phyloP scores from a whole-genome alignment of 2,888 invertebrate genomes.

The Dasypolia templi region DNA sequence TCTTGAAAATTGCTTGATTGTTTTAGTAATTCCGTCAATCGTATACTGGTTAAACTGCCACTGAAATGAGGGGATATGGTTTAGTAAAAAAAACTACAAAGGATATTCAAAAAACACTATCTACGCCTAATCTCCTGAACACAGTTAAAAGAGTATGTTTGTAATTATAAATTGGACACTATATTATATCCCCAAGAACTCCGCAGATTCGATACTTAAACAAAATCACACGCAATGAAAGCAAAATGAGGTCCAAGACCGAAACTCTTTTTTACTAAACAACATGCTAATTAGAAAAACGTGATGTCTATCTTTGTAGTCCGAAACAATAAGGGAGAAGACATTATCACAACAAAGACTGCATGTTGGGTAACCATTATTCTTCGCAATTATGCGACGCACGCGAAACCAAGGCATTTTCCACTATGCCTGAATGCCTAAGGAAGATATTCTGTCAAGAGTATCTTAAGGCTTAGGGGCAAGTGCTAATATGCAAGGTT shows the following conservation, averaged over 20 bases:
- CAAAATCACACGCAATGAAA: background rate
- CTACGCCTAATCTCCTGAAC: background rate
- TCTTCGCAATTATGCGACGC: conserved; percentile 7
- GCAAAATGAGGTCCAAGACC: conserved; percentile 5
- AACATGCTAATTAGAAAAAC: conserved; percentile 28
- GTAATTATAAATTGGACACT: background rate
- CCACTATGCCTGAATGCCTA: conserved; percentile 4
- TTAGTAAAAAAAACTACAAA: conserved; percentile 23
- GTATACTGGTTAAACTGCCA: conserved; percentile 79
- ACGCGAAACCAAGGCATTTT: conserved; percentile 21
- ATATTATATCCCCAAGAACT: background rate
- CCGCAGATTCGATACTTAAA: background rate
- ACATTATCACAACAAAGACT: conserved; percentile 57
- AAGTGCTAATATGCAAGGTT: too few relatives aligned
- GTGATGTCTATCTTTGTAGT: conserved; percentile 39
- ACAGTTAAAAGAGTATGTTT: background rate
- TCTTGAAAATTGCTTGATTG: conserved; percentile 75
- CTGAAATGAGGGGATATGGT: conserved; percentile 74
- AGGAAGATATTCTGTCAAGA: too few relatives aligned
- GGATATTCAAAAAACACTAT: background rate
- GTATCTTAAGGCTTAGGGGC: too few relatives aligned
- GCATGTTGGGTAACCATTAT: conserved; percentile 1
- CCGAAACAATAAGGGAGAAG: conserved; percentile 33
- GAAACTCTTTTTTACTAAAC: conserved; percentile 10
- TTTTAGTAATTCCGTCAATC: conserved; percentile 74